Evolutionary conservation across 1,140 invertebrate species (phyloP), one percentile per base, ranked within the genome.

Genomic region (Centruroides sculpturatus): DNA sequence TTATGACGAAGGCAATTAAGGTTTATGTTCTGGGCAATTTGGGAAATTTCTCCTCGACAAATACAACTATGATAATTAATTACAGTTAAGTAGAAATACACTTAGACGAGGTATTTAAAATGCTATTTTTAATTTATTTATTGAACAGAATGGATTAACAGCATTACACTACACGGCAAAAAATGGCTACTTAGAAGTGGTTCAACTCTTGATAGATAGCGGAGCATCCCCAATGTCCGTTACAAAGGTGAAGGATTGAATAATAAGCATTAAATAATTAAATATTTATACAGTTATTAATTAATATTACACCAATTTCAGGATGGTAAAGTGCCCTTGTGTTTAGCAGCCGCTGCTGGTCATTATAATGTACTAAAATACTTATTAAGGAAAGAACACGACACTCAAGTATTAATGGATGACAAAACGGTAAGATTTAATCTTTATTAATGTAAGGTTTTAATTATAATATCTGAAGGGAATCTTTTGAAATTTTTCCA

Each of bases 331-430:
- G 89, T 92, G 3, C 91, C 96, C 0, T 88, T 99, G 63, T 97
- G 92, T 85, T 96, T 95, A 71, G 94, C 96, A 12, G 93, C 94
- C 6, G 88, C 89, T 9, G 90, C 95, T 74, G 93, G 92, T 56
- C 95, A 99, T 73, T 92, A 94, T 65, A 86, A 92, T 68, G 92
- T 98, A 0, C 76, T 99, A 12, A 89, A 92, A 70, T 99, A 95
- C 74, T 79, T 99, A 46, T 84, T 99, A 77, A 90, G 91, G 68
- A 95, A 97, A 74, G 94, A 98, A 71, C 94, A 98, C 72, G 94
- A 97, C 70, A 94, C 93, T 0, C 92, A 98, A 68, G 84, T 85
- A 2, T 76, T 99, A 0, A 97, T 99, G 89, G 94, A 98, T 68
- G 95, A 98, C 72, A 85, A 86, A 72, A 85, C 90, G 75, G 85